These are phyloP conservation scores for Typhlichthys eigenmanni DNA, from an alignment of 2,797 vertebrate genomes.

Conservation along the genomic window DNA sequence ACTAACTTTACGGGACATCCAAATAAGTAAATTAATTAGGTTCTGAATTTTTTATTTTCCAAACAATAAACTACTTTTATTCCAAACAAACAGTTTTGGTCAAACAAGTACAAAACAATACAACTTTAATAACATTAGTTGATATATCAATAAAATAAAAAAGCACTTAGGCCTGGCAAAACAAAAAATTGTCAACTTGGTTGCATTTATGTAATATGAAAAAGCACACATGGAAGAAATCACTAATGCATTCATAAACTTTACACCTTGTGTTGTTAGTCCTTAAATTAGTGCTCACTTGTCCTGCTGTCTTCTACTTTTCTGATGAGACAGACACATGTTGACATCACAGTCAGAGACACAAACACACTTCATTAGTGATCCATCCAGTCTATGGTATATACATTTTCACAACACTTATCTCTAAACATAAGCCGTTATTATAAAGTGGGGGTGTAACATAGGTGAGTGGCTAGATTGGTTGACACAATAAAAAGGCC, in stretches of 20 bases:
- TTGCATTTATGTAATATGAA: too few species aligned
- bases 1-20: background rate
- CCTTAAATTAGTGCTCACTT: slow-evolving; percentile 9
- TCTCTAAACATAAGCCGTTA: background rate
- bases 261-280: slow-evolving; percentile 12
- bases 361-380: slow-evolving; percentile 1
- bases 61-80: slow-evolving; percentile 6
- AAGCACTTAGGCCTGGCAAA: too few species aligned
- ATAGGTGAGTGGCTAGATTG: background rate
- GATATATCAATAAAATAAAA: too few species aligned
- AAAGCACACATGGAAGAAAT: background rate
- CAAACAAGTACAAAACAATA: slow-evolving; percentile 17
- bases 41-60: slow-evolving; percentile 10
- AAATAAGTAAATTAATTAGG: background rate
- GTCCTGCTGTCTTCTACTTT: slow-evolving; percentile 24
- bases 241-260: slow-evolving; percentile 3
- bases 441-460: background rate
- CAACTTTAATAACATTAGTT: slow-evolving; percentile 12
- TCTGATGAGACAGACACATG: slow-evolving; percentile 34
- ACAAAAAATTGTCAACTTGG: too few species aligned
- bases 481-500: too few species aligned
- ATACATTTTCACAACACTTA: slow-evolving; percentile 12
- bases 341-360: slow-evolving; percentile 3
- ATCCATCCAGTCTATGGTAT: background rate
- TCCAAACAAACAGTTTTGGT: slow-evolving; percentile 8